Evolutionary conservation across 92 coral and sea anemone species (phyloP), one percentile per base, ranked within the genome.

Genomic region (Zoanthus sansibaricus): DNA sequence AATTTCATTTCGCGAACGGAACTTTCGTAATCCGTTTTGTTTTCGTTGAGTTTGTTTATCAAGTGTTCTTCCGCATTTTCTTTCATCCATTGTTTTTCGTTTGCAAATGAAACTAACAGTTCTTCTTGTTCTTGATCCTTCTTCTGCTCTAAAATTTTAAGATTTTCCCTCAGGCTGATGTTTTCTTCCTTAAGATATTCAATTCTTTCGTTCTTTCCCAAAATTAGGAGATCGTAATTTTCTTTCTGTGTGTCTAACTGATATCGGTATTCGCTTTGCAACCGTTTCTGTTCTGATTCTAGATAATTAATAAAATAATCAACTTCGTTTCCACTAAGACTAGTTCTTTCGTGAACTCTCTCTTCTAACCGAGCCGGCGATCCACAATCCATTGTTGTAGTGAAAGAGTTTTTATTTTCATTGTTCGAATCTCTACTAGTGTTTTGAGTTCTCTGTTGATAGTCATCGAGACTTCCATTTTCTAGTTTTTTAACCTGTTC

Each of bases 131-230:
- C 91, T 18, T 76, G 76, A 42, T 90, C 91, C 59, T 76, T 70
- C 71, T 52, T 76, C 25, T 66, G 46, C 72, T 76, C 86, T 18
- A 82, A 51, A n/a, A 59, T 85, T 18, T 72, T 83, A 66, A 94
- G 77, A 71, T 71, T 82, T 48, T 78, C 87, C 67, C 88, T 87
- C n/a, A 92, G 89, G 49, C 79, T 77, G 21, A 59, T 82, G 18
- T 86, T 92, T 76, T 86, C 87, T 47, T 77, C 86, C 17, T 77
- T 61, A 59, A 94, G 92, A 71, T 67, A 62, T 20, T 85, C 88
- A 16, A 92, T 79, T 73, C 86, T 90, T 46, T 92, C 94, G 4
- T 90, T 88, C 25, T 87, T 89, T 87, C 92, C 87, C 30, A 51
- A 86, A 45, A 86, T 47, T 10, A 67, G 61, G 37, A 71, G 74